phyloP scores from a whole-genome alignment of 2,797 vertebrate genomes.

The Cichlasoma orientale region DNA sequence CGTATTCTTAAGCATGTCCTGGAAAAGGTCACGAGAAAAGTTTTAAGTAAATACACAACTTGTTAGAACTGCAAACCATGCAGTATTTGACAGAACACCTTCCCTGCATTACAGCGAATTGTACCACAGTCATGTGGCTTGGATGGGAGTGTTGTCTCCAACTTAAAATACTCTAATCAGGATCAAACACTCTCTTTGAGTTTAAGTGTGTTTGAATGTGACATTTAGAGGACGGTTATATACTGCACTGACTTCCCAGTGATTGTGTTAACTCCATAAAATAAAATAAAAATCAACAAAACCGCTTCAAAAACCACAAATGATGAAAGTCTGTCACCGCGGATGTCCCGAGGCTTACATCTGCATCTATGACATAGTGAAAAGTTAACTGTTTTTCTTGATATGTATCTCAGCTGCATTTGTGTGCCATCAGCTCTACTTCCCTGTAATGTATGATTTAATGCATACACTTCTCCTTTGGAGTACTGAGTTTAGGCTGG shows the following conservation, averaged over 20 bases:
- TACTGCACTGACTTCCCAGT: neutral
- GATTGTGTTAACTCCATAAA: neutral
- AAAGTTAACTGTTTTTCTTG: conserved; percentile 20
- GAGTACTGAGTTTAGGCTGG: conserved; percentile 43
- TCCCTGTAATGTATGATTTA: conserved; percentile 71
- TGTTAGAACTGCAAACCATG: neutral
- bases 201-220: neutral
- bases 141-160: neutral
- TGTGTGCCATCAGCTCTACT: conserved; percentile 33
- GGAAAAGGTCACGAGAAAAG: conserved; percentile 22
- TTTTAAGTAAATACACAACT: neutral
- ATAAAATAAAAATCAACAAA: neutral
- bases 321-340: neutral
- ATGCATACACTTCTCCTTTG: conserved; percentile 59
- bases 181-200: neutral
- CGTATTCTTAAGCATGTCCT: conserved; percentile 98
- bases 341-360: neutral
- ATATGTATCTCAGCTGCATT: conserved; percentile 39
- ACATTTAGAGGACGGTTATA: neutral
- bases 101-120: neutral
- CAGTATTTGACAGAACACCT: neutral
- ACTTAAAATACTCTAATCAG: conserved; percentile 11
- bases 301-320: neutral
- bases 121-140: neutral
- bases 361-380: conserved; percentile 10